Evolutionary conservation across 2,888 invertebrate genomes (phyloP), one percentile per base, ranked within the genome.

Genomic region (Mimumesa dahlbomi): DNA sequence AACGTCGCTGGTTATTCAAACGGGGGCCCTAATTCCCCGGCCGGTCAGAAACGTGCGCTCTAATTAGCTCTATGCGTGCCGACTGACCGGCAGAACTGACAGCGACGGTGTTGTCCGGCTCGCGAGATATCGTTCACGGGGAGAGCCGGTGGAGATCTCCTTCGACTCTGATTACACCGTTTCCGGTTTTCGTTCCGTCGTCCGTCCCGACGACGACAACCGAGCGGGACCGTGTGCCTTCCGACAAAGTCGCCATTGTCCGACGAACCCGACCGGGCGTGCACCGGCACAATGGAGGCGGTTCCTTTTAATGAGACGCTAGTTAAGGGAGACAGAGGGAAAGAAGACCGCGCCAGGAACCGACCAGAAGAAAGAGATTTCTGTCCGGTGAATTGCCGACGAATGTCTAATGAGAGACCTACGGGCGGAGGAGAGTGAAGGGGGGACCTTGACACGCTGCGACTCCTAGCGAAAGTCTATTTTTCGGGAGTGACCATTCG

Each of bases 171-270:
- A 73, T 74, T 69, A 77, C n/a, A n/a, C 71, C 66, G 65, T 68
- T 69, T 71, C 74, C 70, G 49, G 66, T 31, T 66, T 19, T 48
- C 34, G 52, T 21, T 62, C 57, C 58, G 14, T 38, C 13, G 25
- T 25, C 38, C 7, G 31, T 22, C 50, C 29, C 48, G 50, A 64
- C 57, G 57, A 65, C 57, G 49, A 34, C 34, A 48, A 49, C 54
- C 58, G 53, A 59, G 57, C 53, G 53, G 49, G 25, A 7, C n/a
- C n/a, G 49, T 48, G 58, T 58, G 31, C 73, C 69, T 57, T 49
- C 76, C 73, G 78, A 81, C 84, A 81, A 83, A 82, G 83, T 84
- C 82, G 82, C n/a, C 81, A 83, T 85, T 84, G 84, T 85, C 83
- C 79, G n/a, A n/a, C n/a, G n/a, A n/a, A 77, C 76, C 72, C 77